These are phyloP conservation scores for Stenurella melanura DNA, from an alignment of 2,888 invertebrate species.

Conservation along the genomic window DNA sequence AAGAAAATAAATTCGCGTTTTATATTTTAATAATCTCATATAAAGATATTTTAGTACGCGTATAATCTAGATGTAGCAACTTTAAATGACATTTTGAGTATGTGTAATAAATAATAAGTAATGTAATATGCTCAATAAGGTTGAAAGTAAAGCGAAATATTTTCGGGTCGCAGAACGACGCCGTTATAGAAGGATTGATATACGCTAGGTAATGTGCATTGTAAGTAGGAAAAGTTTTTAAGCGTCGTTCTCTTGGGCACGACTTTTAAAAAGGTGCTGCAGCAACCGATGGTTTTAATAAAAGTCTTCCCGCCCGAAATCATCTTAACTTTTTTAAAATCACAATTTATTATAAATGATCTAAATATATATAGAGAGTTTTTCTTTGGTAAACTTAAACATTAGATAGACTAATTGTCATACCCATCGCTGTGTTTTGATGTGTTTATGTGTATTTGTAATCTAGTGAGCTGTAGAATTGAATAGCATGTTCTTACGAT, in stretches of 20 bases:
- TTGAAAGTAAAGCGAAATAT: slow-evolving; percentile 60
- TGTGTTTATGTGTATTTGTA: slow-evolving; percentile 61
- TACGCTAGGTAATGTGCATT: slow-evolving; percentile 61
- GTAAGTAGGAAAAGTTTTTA: slow-evolving; percentile 54
- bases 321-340: slow-evolving; percentile 60
- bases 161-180: slow-evolving; percentile 67
- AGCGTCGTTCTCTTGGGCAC: slow-evolving; percentile 69
- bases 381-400: slow-evolving; percentile 50
- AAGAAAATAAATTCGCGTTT: slow-evolving; percentile 69
- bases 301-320: slow-evolving; percentile 74
- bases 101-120: slow-evolving; percentile 56
- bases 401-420: slow-evolving; percentile 69
- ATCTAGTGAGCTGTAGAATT: slow-evolving; percentile 21
- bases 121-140: slow-evolving; percentile 65
- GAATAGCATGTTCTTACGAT: slow-evolving; percentile 24
- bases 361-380: background rate
- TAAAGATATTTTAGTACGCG: slow-evolving; percentile 72
- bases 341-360: slow-evolving; percentile 43
- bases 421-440: slow-evolving; percentile 68
- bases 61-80: slow-evolving; percentile 68
- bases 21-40: slow-evolving; percentile 72
- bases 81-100: slow-evolving; percentile 66
- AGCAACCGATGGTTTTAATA: slow-evolving; percentile 69
- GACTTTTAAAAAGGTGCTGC: slow-evolving; percentile 71
- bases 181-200: slow-evolving; percentile 55